Evolutionary conservation across 2,113 vertebrate genomes (phyloP).

Genomic region (Sapajus apella): DNA sequence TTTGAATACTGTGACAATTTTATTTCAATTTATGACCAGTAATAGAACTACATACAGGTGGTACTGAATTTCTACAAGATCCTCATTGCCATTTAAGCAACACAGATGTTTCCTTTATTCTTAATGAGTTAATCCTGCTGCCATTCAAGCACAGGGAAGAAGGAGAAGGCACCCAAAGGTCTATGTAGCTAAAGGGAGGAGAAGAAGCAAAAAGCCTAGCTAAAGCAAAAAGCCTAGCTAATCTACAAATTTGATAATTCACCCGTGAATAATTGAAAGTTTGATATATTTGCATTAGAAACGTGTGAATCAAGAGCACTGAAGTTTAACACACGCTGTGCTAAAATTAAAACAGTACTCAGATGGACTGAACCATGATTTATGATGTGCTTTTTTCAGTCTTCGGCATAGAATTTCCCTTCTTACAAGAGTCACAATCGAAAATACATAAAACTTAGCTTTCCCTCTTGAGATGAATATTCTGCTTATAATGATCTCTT

Average conservation of each 20-base stretch:
- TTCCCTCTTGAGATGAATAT: not conserved
- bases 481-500: not conserved
- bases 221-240: slow-evolving; percentile 26
- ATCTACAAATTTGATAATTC: slow-evolving; percentile 46
- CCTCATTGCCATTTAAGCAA: slow-evolving; percentile 57
- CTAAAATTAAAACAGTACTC: slow-evolving; percentile 9
- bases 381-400: not conserved
- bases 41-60: slow-evolving; percentile 59
- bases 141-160: slow-evolving; percentile 42
- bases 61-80: slow-evolving; percentile 39
- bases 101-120: slow-evolving; percentile 67
- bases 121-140: slow-evolving; percentile 54
- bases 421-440: not conserved
- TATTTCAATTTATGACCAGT: slow-evolving; percentile 53
- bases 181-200: not conserved
- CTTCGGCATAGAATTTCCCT: slow-evolving; percentile 46
- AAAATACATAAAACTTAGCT: slow-evolving; percentile 42
- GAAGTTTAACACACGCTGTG: slow-evolving; percentile 24
- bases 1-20: slow-evolving; percentile 26
- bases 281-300: slow-evolving; percentile 54
- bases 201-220: slow-evolving; percentile 14
- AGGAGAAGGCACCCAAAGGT: not conserved
- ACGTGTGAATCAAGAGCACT: not conserved
- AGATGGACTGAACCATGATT: not conserved
- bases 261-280: slow-evolving; percentile 36